Conservation (phyloP, 1,140 invertebrate species). For the Drosophila ficusphila region DNA sequence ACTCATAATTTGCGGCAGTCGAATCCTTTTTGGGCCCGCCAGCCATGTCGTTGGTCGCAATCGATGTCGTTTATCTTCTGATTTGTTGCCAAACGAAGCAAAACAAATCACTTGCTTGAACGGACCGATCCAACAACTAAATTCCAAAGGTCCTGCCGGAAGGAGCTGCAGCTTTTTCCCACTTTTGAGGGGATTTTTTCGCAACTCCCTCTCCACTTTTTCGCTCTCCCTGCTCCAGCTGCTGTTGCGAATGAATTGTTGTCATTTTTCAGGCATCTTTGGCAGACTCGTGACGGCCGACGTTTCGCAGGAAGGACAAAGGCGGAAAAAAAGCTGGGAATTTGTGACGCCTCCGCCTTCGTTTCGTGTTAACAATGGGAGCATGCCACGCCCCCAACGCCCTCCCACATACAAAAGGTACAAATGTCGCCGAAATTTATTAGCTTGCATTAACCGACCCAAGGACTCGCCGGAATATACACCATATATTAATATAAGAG, state of each 20-base stretch:
- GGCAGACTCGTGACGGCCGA: slow-evolving; percentile 38
- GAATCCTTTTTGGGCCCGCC: slow-evolving; percentile 41
- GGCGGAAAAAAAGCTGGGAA: slow-evolving; percentile 48
- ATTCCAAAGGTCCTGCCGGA: slow-evolving; percentile 31
- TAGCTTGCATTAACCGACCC: slow-evolving; percentile 72
- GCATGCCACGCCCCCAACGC: slow-evolving; percentile 38
- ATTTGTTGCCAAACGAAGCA: slow-evolving; percentile 81
- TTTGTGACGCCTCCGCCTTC: slow-evolving; percentile 47
- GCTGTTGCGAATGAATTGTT: slow-evolving; percentile 77
- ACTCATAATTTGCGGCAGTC: slow-evolving; percentile 26
- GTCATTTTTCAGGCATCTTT: slow-evolving; percentile 78
- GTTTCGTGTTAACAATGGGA: slow-evolving; percentile 70
- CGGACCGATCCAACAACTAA: slow-evolving; percentile 52
- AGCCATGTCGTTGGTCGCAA: slow-evolving; percentile 72
- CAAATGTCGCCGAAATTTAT: slow-evolving; percentile 79
- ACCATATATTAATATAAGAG: slow-evolving; percentile 40
- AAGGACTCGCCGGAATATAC: slow-evolving; percentile 32
- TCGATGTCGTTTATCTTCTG: slow-evolving; percentile 82
- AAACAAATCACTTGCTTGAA: slow-evolving; percentile 80
- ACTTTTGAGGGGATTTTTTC: slow-evolving; percentile 49
- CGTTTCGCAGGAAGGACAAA: slow-evolving; percentile 44
- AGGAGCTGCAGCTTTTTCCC: slow-evolving; percentile 55
- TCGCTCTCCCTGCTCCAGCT: slow-evolving; percentile 1
- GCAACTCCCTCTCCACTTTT: slow-evolving; percentile 3
- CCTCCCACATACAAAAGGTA: slow-evolving; percentile 65